phyloP scores from a whole-genome alignment of 2,113 vertebrate species.

The Martes martes region DNA sequence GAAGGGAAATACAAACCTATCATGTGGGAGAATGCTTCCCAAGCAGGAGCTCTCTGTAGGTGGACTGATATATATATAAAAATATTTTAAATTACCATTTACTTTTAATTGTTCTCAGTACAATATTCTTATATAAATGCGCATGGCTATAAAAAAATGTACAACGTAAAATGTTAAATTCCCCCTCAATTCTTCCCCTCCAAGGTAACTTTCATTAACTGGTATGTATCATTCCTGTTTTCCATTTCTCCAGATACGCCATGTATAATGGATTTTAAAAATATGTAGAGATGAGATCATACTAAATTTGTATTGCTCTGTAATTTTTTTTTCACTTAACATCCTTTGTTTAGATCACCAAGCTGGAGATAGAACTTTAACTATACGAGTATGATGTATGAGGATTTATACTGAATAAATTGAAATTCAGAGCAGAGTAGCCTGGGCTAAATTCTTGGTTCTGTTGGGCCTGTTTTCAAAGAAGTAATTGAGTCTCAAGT shows the following conservation, averaged over 20 bases:
- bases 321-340: neutral
- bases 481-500: neutral
- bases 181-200: neutral
- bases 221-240: neutral
- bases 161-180: neutral
- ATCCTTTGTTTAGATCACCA: neutral
- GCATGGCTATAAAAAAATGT: neutral
- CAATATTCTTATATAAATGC: neutral
- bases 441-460: neutral
- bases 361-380: neutral
- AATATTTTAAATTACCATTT: neutral
- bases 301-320: neutral
- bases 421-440: neutral
- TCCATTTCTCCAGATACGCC: neutral
- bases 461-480: neutral
- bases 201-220: neutral
- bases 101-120: neutral
- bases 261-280: neutral
- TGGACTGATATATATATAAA: neutral
- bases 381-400: neutral
- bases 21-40: neutral
- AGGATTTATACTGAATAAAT: neutral
- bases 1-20: neutral
- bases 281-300: neutral
- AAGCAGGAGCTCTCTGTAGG: neutral